Evolutionary conservation across 2,888 invertebrate species (phyloP).

Genomic region (Phoenoteleia sp.): DNA sequence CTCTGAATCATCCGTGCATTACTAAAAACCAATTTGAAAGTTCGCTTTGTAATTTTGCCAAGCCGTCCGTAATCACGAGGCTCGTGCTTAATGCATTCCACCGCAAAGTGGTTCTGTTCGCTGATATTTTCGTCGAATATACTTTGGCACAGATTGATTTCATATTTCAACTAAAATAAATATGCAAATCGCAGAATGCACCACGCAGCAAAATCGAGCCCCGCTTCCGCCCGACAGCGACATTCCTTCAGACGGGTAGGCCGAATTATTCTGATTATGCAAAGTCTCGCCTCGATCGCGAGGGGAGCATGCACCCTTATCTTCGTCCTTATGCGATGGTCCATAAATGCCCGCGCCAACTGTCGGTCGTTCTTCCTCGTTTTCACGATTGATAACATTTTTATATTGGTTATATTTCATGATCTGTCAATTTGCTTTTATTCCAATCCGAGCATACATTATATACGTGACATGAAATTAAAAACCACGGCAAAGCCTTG

Average conservation of each 20-base stretch:
- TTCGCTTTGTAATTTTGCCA: conserved; percentile 67
- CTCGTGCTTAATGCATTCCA: conserved; percentile 73
- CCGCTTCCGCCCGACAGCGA: conserved; percentile 23
- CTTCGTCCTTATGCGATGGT: conserved; percentile 60
- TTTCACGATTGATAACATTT: conserved; percentile 44
- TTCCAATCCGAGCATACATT: conserved; percentile 23
- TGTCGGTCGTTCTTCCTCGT: conserved; percentile 1
- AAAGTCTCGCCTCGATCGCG: conserved; percentile 56
- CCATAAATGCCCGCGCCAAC: conserved; percentile 56
- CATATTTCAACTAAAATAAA: conserved; percentile 75
- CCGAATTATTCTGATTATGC: conserved; percentile 74
- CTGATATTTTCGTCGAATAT: conserved; percentile 64
- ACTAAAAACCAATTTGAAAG: conserved; percentile 53
- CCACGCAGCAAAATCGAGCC: conserved; percentile 51
- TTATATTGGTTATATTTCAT: conserved; percentile 44
- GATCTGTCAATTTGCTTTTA: conserved; percentile 48
- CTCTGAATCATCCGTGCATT: conserved; percentile 40
- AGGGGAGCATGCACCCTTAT: conserved; percentile 51
- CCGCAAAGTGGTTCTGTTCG: conserved; percentile 71
- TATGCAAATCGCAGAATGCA: conserved; percentile 73
- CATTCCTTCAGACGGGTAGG: conserved; percentile 48
- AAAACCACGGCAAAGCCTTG: conserved; percentile 44
- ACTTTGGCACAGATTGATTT: conserved; percentile 76
- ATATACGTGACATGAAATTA: conserved; percentile 47
- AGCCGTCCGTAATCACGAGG: conserved; percentile 67